Evolutionary conservation across 2,888 invertebrate genomes (phyloP), one percentile per base, ranked within the genome.

Genomic region (Stenodera caucasica): DNA sequence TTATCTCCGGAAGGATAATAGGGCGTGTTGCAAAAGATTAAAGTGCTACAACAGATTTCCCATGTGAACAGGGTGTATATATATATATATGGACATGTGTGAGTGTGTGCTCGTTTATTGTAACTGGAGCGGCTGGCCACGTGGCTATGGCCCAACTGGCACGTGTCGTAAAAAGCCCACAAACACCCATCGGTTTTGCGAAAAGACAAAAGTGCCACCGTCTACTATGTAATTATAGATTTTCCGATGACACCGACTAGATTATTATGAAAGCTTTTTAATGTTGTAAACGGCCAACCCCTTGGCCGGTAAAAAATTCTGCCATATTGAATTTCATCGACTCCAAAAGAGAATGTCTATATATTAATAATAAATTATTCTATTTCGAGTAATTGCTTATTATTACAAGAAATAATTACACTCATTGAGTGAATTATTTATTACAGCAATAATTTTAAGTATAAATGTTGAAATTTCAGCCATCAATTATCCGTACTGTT

Each of bases 101-200:
- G 45, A 11, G 12, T 59, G 59, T 67, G 18, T 65, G 56, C 65
- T 57, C 51, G 45, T n/a, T 45, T 55, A 51, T 54, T 54, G 72
- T 73, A 70, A 71, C 70, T 68, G 63, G 69, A 72, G 65, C 70
- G 70, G 67, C 70, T 15, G 61, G 60, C 51, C 73, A 67, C 71
- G 71, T 71, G 73, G 40, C 60, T 21, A 50, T 53, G 53, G 55
- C 57, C 53, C 26, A 58, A 62, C 55, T 52, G 21, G 59, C 73
- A 72, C 73, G 73, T 72, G 73, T 53, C 71, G 32, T 60, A 67
- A 69, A 70, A 69, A 71, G 69, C 63, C 59, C 56, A 53, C 65
- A 67, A 67, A 67, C 67, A 61, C 58, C 60, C 65, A 55, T 15
- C 60, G 54, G 56, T 26, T 26, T 26, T n/a, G n/a, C n/a, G n/a